A percentile compares a stretch with the other conserved stretches of the same genome.
These are phyloP conservation scores for Noctuana brunneofusca DNA, from an alignment of 2,888 invertebrate genomes.

Conservation along the genomic window DNA sequence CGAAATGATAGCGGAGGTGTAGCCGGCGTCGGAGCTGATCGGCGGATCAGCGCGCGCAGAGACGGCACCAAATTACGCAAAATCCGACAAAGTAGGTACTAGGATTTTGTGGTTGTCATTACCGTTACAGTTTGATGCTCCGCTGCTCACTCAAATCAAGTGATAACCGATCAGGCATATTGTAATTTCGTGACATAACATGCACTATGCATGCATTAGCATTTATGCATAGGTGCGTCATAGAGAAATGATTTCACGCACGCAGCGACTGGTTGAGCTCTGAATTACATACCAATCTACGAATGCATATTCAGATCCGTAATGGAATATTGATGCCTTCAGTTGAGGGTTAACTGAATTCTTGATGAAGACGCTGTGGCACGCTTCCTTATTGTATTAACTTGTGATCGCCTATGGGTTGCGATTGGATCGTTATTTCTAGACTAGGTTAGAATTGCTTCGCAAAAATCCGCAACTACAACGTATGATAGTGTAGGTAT, in stretches of 20 bases:
- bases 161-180: not conserved
- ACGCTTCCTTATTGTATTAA: not conserved
- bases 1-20: no score
- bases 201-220: not conserved
- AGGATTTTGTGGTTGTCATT: no score
- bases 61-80: no score
- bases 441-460: no score
- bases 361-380: slow-evolving; percentile 4
- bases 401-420: not conserved
- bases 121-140: no score
- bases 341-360: slow-evolving; percentile 27
- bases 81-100: no score
- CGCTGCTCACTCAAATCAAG: not conserved
- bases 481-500: no score
- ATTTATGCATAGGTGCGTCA: slow-evolving; percentile 1
- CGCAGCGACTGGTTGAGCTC: slow-evolving; percentile 22
- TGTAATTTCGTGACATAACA: not conserved
- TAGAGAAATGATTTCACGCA: slow-evolving; percentile 19
- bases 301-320: slow-evolving; percentile 36
- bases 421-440: not conserved
- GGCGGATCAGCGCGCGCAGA: no score
- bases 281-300: slow-evolving; percentile 27
- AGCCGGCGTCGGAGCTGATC: no score
- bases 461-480: no score
- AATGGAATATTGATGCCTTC: slow-evolving; percentile 37